Conservation (phyloP, 1,140 invertebrate species). For the Temnothorax longispinosus region DNA sequence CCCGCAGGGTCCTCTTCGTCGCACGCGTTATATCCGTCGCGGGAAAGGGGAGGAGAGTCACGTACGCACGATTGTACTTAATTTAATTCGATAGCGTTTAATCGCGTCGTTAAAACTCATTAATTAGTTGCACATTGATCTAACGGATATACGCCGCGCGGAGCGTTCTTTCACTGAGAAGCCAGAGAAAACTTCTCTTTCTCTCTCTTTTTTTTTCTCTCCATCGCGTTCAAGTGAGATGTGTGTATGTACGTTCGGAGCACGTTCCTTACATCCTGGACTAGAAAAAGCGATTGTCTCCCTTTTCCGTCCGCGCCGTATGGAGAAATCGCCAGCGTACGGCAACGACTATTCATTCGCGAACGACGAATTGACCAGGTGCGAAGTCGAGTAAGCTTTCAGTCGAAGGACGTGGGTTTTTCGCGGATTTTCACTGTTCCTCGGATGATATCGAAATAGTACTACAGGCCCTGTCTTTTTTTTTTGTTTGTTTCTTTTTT, state of each 20-base stretch:
- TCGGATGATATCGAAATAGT: not conserved
- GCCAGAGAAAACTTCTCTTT: conserved; percentile 36
- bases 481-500: not conserved
- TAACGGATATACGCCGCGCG: conserved; percentile 57
- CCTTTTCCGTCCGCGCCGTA: conserved; percentile 21
- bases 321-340: not conserved
- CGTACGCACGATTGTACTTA: conserved; percentile 62
- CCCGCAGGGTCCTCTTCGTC: not conserved
- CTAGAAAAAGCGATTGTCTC: conserved; percentile 55
- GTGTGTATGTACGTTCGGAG: conserved; percentile 18
- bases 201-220: conserved; percentile 11
- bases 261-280: conserved; percentile 56
- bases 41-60: conserved; percentile 61
- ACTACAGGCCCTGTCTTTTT: not conserved
- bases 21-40: conserved; percentile 38
- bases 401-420: conserved; percentile 2
- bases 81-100: conserved; percentile 73
- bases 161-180: conserved; percentile 61
- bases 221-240: conserved; percentile 18
- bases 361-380: conserved; percentile 26
- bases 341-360: conserved; percentile 4
- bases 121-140: conserved; percentile 71
- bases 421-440: conserved; percentile 8
- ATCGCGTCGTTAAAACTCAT: conserved; percentile 70
- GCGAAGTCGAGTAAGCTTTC: conserved; percentile 19